Base-by-base conservation (phyloP, 1,140 invertebrate genomes). In the Rhizoglyphus robini region DNA sequence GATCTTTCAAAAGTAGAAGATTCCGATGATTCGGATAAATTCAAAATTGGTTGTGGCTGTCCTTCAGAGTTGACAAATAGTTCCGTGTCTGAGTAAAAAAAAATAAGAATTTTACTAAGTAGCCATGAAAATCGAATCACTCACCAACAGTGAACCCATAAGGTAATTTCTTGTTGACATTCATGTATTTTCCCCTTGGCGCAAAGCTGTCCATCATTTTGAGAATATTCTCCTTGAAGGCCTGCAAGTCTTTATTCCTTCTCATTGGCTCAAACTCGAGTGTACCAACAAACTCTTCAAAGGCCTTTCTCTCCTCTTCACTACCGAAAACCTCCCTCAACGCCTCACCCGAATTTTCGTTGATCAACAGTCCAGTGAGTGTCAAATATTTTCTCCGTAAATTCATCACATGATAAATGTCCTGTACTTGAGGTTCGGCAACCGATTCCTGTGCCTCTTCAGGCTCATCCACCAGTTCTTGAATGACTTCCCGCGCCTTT, bases 351-450 rank as follows among this genome's bases (percentile, higher is more conserved):
- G 48, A 20, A 11, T 60, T 32, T 60, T 13, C 15, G 29, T 32
- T 13, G 3, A 60, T 3, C 15, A 60, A 2, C 58, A 60, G 13
- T n/a, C 58, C 58, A 20, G 15, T 2, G 15, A 60, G 27, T n/a
- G 29, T 27, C 13, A 15, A 27, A 46, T 32, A 60, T 46, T 60
- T 60, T 32, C 58, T 29, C 13, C 58, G 58, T 20, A 60, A 11
- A 46, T 46, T 60, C 27, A 60, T 60, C 30, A 60, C 27, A 2
- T 29, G 27, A 46, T 60, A 60, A 27, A 60, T 60, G 13, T 60
- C 58, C 13, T 51, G n/a, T 1, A 8, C 30, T 3, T 13, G 13
- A 46, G 15, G 13, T 29, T 4, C 32, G 36, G n/a, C 58, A 34
- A 2, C 32, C 2, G 38, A 1, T 2, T 34, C 15, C 15, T 15